Conservation (phyloP, 2,797 vertebrate genomes). For the Myotis myotis region DNA sequence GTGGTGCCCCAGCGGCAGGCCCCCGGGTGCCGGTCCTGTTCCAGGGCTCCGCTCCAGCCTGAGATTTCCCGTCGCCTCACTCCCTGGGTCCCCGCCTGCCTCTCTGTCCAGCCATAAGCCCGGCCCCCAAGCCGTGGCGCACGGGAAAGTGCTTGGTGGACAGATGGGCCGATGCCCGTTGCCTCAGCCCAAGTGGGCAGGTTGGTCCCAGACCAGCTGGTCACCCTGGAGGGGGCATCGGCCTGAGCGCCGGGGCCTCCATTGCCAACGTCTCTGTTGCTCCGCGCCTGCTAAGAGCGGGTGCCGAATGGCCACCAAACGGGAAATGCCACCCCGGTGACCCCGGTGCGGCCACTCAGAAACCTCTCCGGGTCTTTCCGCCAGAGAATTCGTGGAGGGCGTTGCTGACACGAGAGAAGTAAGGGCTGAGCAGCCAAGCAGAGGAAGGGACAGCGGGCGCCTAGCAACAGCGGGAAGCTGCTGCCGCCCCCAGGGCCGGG, state of each 20-base stretch:
- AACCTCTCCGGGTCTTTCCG: neutral
- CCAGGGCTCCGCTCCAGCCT: neutral
- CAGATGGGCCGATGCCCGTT: neutral
- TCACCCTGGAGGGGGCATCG: neutral
- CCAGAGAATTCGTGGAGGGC: neutral
- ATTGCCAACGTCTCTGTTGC: neutral
- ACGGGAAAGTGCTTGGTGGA: fast-evolving
- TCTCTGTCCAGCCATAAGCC: no score
- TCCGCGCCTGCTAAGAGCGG: neutral
- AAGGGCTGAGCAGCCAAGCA: neutral
- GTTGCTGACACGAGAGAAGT: neutral
- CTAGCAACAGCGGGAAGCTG: neutral
- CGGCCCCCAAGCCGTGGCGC: fast-evolving
- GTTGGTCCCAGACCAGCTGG: neutral
- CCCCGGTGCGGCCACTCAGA: no score
- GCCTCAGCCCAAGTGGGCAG: neutral
- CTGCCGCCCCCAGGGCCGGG: neutral
- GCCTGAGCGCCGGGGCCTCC: neutral
- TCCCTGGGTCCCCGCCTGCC: neutral
- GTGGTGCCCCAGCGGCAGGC: neutral
- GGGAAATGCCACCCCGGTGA: fast-evolving
- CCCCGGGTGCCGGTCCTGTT: neutral
- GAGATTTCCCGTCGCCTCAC: neutral
- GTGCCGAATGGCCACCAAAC: no score
- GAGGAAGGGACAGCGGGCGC: neutral